Percentiles rank a stretch among this genome's conserved stretches.
Conservation (phyloP, 2,797 vertebrate species). For the Argyrosomus regius region DNA sequence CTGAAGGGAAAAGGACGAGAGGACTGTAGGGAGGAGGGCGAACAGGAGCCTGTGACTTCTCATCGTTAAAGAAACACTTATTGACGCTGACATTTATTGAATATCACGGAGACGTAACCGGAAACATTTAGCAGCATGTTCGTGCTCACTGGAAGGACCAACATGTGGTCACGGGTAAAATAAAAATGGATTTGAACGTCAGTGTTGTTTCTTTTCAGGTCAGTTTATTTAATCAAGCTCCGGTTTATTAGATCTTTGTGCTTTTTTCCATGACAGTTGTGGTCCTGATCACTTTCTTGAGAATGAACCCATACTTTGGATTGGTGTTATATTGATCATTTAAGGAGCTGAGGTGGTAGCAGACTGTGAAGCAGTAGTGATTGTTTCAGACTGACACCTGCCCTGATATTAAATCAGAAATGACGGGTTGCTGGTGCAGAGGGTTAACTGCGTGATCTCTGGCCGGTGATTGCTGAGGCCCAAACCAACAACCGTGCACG, state of each 20-base stretch:
- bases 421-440: slow-evolving; percentile 30
- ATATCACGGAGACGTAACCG: not conserved
- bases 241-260: not conserved
- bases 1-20: slow-evolving; percentile 1
- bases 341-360: not conserved
- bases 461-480: not conserved
- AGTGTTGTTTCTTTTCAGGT: slow-evolving; percentile 1
- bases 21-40: slow-evolving; percentile 5
- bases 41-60: not conserved
- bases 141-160: not conserved
- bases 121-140: not conserved
- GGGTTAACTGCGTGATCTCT: not conserved
- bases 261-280: slow-evolving; percentile 3
- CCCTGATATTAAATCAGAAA: slow-evolving; percentile 21
- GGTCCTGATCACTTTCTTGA: not conserved
- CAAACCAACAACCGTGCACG: not conserved
- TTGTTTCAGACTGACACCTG: slow-evolving; percentile 26
- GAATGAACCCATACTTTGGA: not conserved
- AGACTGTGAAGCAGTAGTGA: slow-evolving; percentile 14
- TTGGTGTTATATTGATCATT: slow-evolving; percentile 9
- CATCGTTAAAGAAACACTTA: slow-evolving; percentile 2
- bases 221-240: not conserved
- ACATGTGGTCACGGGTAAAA: slow-evolving; percentile 2
- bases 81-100: too few species aligned
- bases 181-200: not conserved